phyloP scores from a whole-genome alignment of 2,888 invertebrate species.

The Agonopterix subpropinquella region DNA sequence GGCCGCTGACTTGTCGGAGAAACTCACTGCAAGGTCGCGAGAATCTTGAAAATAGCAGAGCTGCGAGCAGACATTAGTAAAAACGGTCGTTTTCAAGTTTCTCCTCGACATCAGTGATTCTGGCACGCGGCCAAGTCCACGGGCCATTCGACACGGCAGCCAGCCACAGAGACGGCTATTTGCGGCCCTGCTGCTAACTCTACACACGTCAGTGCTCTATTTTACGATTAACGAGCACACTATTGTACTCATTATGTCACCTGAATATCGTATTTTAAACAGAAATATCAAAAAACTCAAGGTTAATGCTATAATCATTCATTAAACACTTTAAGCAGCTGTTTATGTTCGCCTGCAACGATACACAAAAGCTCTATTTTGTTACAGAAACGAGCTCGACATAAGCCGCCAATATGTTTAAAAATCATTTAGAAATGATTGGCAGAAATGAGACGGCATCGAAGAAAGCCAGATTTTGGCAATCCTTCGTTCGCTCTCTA shows the following conservation, averaged over 20 bases:
- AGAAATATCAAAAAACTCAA: constrained; percentile 33
- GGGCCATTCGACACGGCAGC: constrained; percentile 54
- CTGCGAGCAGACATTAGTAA: constrained; percentile 64
- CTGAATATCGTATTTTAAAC: constrained; percentile 40
- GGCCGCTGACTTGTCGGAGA: constrained; percentile 49
- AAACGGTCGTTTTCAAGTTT: constrained; percentile 63
- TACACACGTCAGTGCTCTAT: constrained; percentile 67
- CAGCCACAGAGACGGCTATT: constrained; percentile 62
- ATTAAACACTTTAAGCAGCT: not conserved
- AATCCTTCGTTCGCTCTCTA: constrained; percentile 93
- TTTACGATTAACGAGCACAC: constrained; percentile 52
- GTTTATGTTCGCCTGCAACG: not conserved
- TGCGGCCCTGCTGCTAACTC: constrained; percentile 56
- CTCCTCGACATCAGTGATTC: constrained; percentile 40
- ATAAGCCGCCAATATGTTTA: constrained; percentile 88
- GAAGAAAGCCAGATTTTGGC: constrained; percentile 96
- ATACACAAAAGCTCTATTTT: constrained; percentile 20
- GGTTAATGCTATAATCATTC: constrained; percentile 28
- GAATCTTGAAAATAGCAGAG: constrained; percentile 61
- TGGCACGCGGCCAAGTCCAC: constrained; percentile 58
- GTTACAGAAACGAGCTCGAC: constrained; percentile 85
- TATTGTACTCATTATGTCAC: constrained; percentile 66
- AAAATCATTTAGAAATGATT: constrained; percentile 94
- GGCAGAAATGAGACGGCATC: constrained; percentile 93
- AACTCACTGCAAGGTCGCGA: constrained; percentile 61